Evolutionary conservation across 2,113 vertebrate genomes (phyloP).

Genomic region (Mesocricetus auratus): DNA sequence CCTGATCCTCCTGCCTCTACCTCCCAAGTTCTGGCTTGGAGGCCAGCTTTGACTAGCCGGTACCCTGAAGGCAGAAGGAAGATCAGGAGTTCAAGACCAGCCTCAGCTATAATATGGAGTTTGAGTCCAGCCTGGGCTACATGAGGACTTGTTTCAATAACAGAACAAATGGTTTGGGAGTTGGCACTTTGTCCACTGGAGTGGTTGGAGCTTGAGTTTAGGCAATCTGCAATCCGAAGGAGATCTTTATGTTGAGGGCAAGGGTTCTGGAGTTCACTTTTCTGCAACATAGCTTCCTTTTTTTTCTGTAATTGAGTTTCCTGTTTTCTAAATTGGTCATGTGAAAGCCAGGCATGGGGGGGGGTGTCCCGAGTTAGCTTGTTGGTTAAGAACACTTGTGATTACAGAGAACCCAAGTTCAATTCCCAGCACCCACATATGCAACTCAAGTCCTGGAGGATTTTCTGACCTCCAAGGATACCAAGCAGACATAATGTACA

Average conservation of each 20-base stretch:
- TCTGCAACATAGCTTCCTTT: not conserved
- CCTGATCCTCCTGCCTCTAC: not conserved
- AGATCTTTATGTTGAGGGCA: not conserved
- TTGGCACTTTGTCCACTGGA: not conserved
- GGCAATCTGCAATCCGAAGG: not conserved
- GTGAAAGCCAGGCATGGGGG: too few relatives aligned
- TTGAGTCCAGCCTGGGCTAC: not conserved
- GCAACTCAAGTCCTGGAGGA: not conserved
- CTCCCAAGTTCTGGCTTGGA: not conserved
- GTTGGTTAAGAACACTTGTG: not conserved
- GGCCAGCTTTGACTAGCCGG: not conserved
- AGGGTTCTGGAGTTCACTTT: not conserved
- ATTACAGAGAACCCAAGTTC: not conserved
- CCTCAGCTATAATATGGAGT: not conserved
- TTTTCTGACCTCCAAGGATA: not conserved
- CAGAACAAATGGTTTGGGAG: slow-evolving; percentile 4
- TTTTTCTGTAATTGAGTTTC: slow-evolving; percentile 25
- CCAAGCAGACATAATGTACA: not conserved
- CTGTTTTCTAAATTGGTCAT: not conserved
- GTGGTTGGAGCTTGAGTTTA: not conserved
- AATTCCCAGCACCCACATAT: not conserved
- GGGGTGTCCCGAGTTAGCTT: not conserved
- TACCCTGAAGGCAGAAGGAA: not conserved
- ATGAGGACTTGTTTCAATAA: not conserved
- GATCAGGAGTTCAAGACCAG: not conserved